A percentile compares a stretch with the other conserved stretches of the same genome.
Evolutionary conservation across 2,888 invertebrate genomes (phyloP).

Genomic region (Lithophane semibrunnea): DNA sequence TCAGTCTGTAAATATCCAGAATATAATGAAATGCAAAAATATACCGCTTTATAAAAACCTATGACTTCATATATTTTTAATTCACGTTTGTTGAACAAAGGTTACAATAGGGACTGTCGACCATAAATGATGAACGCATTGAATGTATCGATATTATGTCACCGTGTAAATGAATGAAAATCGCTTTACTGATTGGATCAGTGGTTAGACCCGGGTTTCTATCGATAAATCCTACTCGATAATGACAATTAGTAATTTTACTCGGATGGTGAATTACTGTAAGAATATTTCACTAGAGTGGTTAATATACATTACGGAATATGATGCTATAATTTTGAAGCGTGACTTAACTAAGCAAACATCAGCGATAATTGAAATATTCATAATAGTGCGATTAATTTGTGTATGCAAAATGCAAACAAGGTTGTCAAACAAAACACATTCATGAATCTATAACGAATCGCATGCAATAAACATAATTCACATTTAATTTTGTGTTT

Average conservation of each 20-base stretch:
- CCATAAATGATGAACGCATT: conserved; percentile 27
- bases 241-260: background rate
- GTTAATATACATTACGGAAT: background rate
- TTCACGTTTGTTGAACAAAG: conserved; percentile 7
- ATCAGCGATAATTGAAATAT: conserved; percentile 24
- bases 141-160: conserved; percentile 20
- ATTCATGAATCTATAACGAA: conserved; percentile 13
- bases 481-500: conserved; percentile 3
- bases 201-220: background rate
- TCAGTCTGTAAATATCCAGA: background rate
- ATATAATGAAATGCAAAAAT: background rate
- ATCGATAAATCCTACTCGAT: conserved; percentile 14
- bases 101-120: background rate
- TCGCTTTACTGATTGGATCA: conserved; percentile 17
- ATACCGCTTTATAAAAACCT: background rate
- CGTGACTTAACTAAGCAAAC: conserved; percentile 22
- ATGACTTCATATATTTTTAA: conserved; percentile 24
- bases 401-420: conserved; percentile 30
- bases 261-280: background rate
- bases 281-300: background rate
- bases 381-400: conserved; percentile 25
- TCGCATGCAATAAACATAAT: conserved; percentile 20
- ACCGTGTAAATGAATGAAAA: conserved; percentile 25
- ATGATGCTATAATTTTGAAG: background rate
- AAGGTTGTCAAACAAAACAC: conserved; percentile 28